Conservation (phyloP, 2,888 invertebrate species). For the Rhamphomyia laevipes region DNA sequence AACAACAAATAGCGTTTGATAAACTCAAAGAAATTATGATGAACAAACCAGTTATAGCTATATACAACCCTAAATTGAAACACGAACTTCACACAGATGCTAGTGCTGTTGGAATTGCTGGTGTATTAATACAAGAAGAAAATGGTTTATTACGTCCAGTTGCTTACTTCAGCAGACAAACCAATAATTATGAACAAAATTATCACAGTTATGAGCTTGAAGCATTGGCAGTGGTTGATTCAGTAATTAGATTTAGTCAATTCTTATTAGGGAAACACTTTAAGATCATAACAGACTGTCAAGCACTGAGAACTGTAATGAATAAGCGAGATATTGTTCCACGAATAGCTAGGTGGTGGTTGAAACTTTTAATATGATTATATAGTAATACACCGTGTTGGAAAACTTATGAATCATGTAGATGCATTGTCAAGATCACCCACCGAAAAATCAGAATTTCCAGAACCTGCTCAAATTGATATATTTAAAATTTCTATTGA, state of each 20-base stretch:
- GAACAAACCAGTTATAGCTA: neutral
- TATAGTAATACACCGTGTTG: neutral
- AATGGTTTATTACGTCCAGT: constrained; percentile 16
- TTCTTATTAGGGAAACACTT: neutral
- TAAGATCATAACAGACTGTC: too few species aligned
- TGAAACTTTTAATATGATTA: neutral
- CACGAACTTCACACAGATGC: too few species aligned
- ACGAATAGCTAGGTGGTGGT: neutral
- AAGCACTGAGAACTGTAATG: too few species aligned
- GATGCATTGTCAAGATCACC: neutral
- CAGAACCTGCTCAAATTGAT: too few species aligned
- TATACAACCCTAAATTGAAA: neutral
- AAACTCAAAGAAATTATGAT: neutral
- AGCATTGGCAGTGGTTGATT: constrained; percentile 19
- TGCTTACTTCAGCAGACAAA: constrained; percentile 21
- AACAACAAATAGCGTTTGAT: neutral
- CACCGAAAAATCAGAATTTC: too few species aligned
- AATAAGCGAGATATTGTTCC: neutral
- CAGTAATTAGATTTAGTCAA: neutral
- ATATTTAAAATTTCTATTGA: too few species aligned
- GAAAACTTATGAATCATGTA: neutral
- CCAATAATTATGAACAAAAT: constrained; percentile 17
- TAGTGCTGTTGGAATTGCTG: neutral
- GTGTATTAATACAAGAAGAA: neutral
- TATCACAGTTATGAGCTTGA: too few species aligned